These are phyloP conservation scores for Oryctolagus cuniculus DNA, from an alignment of 2,113 vertebrate genomes.

Conservation along the genomic window mOryCun1.1 NC_091443.1:68850001-68850500, in stretches of 20 bases:
- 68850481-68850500: not conserved
- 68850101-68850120: not conserved
- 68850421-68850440: conserved; percentile 36
- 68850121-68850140: not conserved
- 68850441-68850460: not conserved
- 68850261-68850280: conserved; percentile 3
- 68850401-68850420: not conserved
- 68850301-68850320: conserved; percentile 45
- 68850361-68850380: not conserved
- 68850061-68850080: not conserved
- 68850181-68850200: not conserved
- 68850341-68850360: conserved; percentile 65
- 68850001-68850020: not conserved
- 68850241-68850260: not conserved
- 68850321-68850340: conserved; percentile 48
- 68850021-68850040: not conserved
- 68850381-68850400: conserved; percentile 54
- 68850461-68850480: conserved; percentile 16
- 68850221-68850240: conserved; percentile 26
- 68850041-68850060: not conserved
- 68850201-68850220: not conserved
- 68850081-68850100: not conserved
- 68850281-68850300: conserved; percentile 9
- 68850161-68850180: not conserved
- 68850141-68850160: not conserved